Evolutionary conservation across 1,140 invertebrate species (phyloP), one percentile per base, ranked within the genome.

Genomic region (Papilio aristodemus): DNA sequence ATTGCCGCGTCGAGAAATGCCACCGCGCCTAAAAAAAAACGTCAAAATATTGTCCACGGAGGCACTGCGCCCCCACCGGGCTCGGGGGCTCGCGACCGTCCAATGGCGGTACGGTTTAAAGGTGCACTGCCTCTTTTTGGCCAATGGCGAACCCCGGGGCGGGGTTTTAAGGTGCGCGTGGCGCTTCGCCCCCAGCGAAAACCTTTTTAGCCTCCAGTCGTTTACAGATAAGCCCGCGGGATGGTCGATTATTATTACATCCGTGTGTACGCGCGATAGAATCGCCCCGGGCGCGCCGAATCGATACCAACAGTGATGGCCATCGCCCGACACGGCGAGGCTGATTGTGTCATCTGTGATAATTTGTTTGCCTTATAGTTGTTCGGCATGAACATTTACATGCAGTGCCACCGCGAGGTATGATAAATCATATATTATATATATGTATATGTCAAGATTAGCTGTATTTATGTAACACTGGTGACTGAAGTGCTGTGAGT

Each of bases 391-490:
- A 91, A 90, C 80, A 79, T 91, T 71, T 91, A 91, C 76, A 91
- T 91, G 89, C 89, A 91, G 86, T 90, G 89, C 73, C 89, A 91
- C 80, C 89, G 89, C 86, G 89, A 91, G 89, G 89, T 91, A 91
- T 89, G 87, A 77, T 37, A 60, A 64, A 68, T 54, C 43, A 62
- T 62, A 60, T 60, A 73, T 74, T 74, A 66, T 73, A 60, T 70
- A 63, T 68, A 39, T 60, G 13, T 37, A 36, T 13, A 59, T 36
- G 46, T 60, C 50, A 54, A 5, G 11, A 1, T 10, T 46, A 39
- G 38, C 13, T 46, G 22, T 66, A 66, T 19, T 8, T 46, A 39
- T 39, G 46, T 43, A 27, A 41, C 11, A 27, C n/a, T n/a, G n/a
- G 38, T 43, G 14, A 10, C 0, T 37, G n/a, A n/a, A n/a, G 1